phyloP scores from a whole-genome alignment of 1,140 invertebrate species.

The Lordiphosa clarofinis region DNA sequence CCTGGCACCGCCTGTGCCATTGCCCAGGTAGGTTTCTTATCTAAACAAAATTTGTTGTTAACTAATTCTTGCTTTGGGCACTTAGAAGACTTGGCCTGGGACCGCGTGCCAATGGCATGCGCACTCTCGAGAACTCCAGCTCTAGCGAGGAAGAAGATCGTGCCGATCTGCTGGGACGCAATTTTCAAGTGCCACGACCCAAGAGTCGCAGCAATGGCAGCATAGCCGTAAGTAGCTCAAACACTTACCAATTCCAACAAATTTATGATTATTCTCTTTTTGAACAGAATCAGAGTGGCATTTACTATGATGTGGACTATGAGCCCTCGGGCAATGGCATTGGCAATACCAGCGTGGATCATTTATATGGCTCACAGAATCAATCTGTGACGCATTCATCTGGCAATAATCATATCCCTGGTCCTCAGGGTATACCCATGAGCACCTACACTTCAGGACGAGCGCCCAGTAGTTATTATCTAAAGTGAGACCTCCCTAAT shows the following conservation, averaged over 20 bases:
- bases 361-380: constrained; percentile 74
- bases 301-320: constrained; percentile 93
- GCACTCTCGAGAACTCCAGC: constrained; percentile 82
- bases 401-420: constrained; percentile 80
- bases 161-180: constrained; percentile 85
- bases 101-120: constrained; percentile 76
- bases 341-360: constrained; percentile 70
- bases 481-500: constrained; percentile 51
- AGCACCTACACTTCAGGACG: constrained; percentile 84
- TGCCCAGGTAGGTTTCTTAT: constrained; percentile 82
- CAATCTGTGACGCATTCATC: constrained; percentile 66
- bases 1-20: constrained; percentile 85
- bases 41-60: neutral
- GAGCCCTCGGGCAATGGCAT: constrained; percentile 84
- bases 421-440: constrained; percentile 84
- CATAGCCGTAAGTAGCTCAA: constrained; percentile 82
- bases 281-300: constrained; percentile 89
- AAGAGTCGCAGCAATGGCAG: constrained; percentile 87
- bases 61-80: constrained; percentile 15
- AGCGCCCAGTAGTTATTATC: constrained; percentile 78
- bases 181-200: constrained; percentile 87
- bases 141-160: constrained; percentile 86
- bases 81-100: constrained; percentile 78
- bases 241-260: neutral
- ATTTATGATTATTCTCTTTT: constrained; percentile 43